A percentile compares a stretch with the other conserved stretches of the same genome.
Evolutionary conservation across 2,797 vertebrate species (phyloP).

Genomic region (Xiphophorus birchmanni): DNA sequence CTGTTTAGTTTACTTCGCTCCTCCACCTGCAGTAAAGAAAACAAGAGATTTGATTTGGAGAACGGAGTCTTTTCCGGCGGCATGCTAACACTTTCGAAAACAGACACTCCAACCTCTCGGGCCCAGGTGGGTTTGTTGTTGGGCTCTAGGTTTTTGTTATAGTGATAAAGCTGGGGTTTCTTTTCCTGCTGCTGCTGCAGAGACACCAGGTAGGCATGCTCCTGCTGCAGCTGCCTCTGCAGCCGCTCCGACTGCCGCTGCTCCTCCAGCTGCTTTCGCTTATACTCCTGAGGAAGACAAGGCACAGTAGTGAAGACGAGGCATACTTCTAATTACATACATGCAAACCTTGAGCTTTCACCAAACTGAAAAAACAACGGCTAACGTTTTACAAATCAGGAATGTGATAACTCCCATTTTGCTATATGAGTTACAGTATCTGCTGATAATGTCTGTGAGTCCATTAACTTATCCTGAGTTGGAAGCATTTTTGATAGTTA

Average conservation of each 20-base stretch:
- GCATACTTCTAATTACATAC: neutral
- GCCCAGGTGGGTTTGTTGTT: constrained; percentile 93
- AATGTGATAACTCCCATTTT: neutral
- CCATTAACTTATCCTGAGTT: constrained; percentile 17
- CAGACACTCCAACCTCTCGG: constrained; percentile 67
- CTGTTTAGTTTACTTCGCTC: constrained; percentile 91
- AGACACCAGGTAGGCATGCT: constrained; percentile 92
- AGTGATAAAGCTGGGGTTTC: constrained; percentile 90
- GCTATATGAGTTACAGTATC: neutral
- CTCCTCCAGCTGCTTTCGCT: constrained; percentile 94
- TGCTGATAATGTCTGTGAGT: constrained; percentile 26
- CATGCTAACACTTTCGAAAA: neutral
- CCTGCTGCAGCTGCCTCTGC: constrained; percentile 94
- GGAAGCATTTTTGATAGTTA: neutral
- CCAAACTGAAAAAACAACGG: neutral
- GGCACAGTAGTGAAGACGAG: constrained; percentile 30
- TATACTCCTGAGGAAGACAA: constrained; percentile 85
- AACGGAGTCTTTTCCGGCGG: neutral
- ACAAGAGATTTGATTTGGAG: neutral
- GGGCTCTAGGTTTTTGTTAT: constrained; percentile 87
- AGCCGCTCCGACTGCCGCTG: constrained; percentile 93
- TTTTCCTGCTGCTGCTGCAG: constrained; percentile 88
- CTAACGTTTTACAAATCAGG: neutral
- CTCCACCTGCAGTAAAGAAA: constrained; percentile 82
- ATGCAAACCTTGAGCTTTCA: neutral